Conservation (phyloP, 2,113 vertebrate species). For the Myiozetetes cayanensis region DNA sequence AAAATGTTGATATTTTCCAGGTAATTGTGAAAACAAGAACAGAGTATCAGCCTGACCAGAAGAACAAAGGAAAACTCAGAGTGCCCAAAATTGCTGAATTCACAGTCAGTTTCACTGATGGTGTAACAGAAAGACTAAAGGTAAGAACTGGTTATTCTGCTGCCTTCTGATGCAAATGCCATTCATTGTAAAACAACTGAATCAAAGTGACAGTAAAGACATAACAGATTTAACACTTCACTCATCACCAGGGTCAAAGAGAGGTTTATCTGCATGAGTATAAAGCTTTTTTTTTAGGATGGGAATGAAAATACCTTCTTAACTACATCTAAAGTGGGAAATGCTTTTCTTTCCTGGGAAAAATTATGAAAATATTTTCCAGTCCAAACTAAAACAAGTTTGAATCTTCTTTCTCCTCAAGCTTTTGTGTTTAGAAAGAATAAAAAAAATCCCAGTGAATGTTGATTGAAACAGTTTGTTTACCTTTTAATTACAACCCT, state of each 20-base stretch:
- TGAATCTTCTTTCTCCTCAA: neutral
- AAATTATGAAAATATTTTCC: neutral
- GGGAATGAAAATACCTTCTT: neutral
- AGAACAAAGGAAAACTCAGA: slow-evolving; percentile 92
- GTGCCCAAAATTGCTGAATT: slow-evolving; percentile 97
- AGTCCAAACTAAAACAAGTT: neutral
- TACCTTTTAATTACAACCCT: neutral
- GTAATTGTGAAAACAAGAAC: slow-evolving; percentile 98
- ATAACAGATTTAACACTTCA: neutral
- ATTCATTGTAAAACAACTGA: slow-evolving; percentile 16
- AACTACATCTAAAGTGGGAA: neutral
- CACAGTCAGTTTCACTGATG: slow-evolving; percentile 94
- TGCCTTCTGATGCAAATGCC: slow-evolving; percentile 22
- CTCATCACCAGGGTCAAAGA: neutral
- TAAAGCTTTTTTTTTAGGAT: neutral
- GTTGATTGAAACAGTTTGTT: neutral
- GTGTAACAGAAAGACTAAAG: slow-evolving; percentile 88
- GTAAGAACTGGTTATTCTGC: slow-evolving; percentile 66
- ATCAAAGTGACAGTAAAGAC: slow-evolving; percentile 32
- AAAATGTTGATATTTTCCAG: slow-evolving; percentile 68
- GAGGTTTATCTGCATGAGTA: neutral
- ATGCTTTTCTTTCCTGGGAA: neutral
- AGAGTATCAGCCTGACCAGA: slow-evolving; percentile 96
- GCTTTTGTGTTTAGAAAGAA: neutral
- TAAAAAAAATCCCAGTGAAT: neutral